Evolutionary conservation across 2,113 vertebrate genomes (phyloP).

Genomic region (Xiphias gladius): DNA sequence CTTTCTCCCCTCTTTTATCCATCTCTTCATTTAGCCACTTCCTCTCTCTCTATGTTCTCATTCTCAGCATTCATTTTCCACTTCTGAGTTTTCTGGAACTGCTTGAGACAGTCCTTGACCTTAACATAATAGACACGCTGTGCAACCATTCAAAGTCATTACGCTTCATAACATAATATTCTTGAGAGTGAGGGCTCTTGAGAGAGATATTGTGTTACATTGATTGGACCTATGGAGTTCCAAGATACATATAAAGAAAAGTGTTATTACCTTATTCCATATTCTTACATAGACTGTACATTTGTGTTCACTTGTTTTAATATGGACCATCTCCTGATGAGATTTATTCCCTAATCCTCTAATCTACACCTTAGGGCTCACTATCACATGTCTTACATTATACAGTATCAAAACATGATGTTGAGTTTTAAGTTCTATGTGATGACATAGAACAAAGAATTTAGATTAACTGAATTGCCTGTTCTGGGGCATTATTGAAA

Average conservation of each 20-base stretch:
- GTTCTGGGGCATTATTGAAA: not conserved
- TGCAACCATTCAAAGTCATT: slow-evolving; percentile 69
- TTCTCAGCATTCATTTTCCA: slow-evolving; percentile 38
- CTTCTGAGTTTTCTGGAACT: slow-evolving; percentile 43
- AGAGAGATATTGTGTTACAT: slow-evolving; percentile 58
- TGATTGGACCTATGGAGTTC: slow-evolving; percentile 51
- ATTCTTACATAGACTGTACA: not conserved
- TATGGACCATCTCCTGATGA: not conserved
- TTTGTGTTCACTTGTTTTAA: not conserved
- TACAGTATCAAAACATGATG: not conserved
- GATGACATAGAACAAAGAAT: not conserved
- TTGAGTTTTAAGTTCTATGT: not conserved
- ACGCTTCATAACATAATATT: slow-evolving; percentile 71
- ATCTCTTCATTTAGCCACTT: not conserved
- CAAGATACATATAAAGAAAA: slow-evolving; percentile 21
- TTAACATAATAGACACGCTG: slow-evolving; percentile 71
- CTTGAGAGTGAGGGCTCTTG: slow-evolving; percentile 63
- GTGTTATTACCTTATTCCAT: not conserved
- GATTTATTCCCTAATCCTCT: not conserved
- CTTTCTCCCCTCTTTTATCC: not conserved
- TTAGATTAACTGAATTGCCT: not conserved
- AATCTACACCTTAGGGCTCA: not conserved
- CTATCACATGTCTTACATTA: not conserved
- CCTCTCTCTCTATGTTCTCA: slow-evolving; percentile 16
- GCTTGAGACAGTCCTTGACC: slow-evolving; percentile 79